phyloP scores from a whole-genome alignment of 2,797 vertebrate genomes.

The Uromys caudimaculatus region DNA sequence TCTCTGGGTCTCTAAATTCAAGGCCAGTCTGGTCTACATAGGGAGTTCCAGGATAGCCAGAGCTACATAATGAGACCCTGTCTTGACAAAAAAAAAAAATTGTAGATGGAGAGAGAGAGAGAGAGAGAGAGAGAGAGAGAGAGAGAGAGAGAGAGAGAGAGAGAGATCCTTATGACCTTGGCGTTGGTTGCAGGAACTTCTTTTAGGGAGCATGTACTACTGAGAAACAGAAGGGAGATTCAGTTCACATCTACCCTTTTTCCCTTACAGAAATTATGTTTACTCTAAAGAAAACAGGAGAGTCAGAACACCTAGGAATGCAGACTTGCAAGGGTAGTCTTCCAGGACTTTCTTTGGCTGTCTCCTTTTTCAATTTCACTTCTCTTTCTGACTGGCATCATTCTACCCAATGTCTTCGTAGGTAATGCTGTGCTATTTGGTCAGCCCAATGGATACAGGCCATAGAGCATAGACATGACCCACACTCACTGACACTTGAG shows the following conservation, averaged over 20 bases:
- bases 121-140: no score
- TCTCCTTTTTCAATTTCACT: not conserved
- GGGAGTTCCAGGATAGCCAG: not conserved
- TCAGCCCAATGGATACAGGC: not conserved
- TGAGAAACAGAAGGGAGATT: not conserved
- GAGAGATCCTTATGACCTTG: no score
- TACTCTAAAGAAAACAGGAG: not conserved
- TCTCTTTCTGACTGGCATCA: not conserved
- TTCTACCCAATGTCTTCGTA: not conserved
- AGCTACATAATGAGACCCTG: not conserved
- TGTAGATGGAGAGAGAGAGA: no score
- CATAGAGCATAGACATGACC: not conserved
- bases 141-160: no score
- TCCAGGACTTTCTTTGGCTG: not conserved
- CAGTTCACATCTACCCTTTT: not conserved
- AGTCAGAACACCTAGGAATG: no score
- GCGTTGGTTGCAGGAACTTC: not conserved
- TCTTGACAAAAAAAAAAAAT: not conserved
- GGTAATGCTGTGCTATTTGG: no score
- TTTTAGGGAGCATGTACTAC: not conserved
- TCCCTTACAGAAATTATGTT: not conserved
- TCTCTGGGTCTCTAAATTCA: not conserved
- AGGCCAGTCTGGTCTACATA: not conserved
- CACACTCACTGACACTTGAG: not conserved
- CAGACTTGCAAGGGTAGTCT: not conserved